Evolutionary conservation across 2,797 vertebrate species (phyloP).

Genomic region (Vultur gryphus): DNA sequence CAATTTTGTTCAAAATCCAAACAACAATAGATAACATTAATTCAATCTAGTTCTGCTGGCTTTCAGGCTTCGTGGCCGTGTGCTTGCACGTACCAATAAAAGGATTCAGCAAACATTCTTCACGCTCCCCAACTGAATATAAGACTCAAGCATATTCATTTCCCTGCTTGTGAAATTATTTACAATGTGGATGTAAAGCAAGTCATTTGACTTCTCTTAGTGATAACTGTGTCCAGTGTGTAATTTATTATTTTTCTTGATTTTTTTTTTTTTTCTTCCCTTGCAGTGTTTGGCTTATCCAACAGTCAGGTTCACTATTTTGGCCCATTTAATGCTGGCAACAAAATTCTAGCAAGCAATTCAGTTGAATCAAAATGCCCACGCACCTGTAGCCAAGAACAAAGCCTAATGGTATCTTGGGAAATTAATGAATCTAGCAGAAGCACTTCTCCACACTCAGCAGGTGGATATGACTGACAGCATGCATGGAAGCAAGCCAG

Average conservation of each 20-base stretch:
- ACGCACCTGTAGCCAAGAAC: background rate
- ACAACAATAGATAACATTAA: slow-evolving; percentile 80
- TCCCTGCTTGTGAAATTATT: slow-evolving; percentile 25
- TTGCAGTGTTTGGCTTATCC: background rate
- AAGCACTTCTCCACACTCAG: background rate
- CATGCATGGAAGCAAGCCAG: background rate
- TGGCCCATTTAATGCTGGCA: background rate
- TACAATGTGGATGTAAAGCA: slow-evolving; percentile 43
- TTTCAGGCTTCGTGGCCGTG: background rate
- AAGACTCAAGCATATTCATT: background rate
- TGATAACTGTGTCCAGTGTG: slow-evolving; percentile 28
- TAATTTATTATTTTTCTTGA: background rate
- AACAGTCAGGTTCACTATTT: background rate
- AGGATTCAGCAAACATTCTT: slow-evolving; percentile 44
- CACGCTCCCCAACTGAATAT: slow-evolving; percentile 16
- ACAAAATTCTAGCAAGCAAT: background rate
- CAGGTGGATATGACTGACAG: background rate
- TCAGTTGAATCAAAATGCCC: background rate
- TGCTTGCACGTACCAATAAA: slow-evolving; percentile 27
- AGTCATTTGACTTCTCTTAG: slow-evolving; percentile 12
- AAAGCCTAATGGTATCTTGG: background rate
- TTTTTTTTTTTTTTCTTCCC: background rate
- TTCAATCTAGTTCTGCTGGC: background rate
- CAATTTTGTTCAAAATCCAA: slow-evolving; percentile 92
- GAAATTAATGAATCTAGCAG: background rate